These are phyloP conservation scores for Scomber colias DNA, from an alignment of 2,113 vertebrate genomes.

Conservation along the genomic window DNA sequence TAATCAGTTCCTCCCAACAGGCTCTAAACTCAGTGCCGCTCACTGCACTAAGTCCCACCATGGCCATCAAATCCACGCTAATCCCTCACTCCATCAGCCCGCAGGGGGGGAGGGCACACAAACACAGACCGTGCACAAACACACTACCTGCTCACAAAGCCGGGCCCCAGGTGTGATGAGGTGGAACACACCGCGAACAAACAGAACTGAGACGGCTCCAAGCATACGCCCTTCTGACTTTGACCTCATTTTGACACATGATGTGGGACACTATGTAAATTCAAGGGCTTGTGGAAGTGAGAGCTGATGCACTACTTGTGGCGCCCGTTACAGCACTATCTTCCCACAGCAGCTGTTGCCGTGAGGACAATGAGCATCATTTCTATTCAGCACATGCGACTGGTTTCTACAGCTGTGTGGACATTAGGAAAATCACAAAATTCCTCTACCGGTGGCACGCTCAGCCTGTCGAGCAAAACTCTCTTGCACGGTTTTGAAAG, in stretches of 20 bases:
- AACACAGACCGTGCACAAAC: constrained; percentile 29
- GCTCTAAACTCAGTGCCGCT: constrained; percentile 63
- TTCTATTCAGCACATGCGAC: constrained; percentile 41
- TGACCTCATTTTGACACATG: constrained; percentile 53
- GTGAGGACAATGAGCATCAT: constrained; percentile 47
- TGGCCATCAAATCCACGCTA: constrained; percentile 80
- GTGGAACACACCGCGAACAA: constrained; percentile 25
- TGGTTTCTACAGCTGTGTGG: constrained; percentile 46
- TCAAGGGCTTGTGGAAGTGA: constrained; percentile 34
- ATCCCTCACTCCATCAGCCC: constrained; percentile 67
- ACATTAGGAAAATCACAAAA: constrained; percentile 4
- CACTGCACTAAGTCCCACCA: constrained; percentile 65
- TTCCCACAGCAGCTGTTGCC: constrained; percentile 54
- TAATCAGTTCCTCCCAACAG: constrained; percentile 68
- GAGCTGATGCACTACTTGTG: constrained; percentile 13
- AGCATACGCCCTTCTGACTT: constrained; percentile 28
- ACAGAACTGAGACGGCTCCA: constrained; percentile 3
- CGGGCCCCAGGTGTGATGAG: constrained; percentile 39
- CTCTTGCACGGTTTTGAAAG: constrained; percentile 6
- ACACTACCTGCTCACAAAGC: constrained; percentile 40
- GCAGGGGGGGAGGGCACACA: constrained; percentile 24
- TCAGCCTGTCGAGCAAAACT: not conserved
- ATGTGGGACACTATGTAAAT: constrained; percentile 59
- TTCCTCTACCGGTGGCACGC: constrained; percentile 14
- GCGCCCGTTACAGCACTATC: constrained; percentile 30